Evolutionary conservation across 2,888 invertebrate genomes (phyloP).

Genomic region (Pinctada fucata): DNA sequence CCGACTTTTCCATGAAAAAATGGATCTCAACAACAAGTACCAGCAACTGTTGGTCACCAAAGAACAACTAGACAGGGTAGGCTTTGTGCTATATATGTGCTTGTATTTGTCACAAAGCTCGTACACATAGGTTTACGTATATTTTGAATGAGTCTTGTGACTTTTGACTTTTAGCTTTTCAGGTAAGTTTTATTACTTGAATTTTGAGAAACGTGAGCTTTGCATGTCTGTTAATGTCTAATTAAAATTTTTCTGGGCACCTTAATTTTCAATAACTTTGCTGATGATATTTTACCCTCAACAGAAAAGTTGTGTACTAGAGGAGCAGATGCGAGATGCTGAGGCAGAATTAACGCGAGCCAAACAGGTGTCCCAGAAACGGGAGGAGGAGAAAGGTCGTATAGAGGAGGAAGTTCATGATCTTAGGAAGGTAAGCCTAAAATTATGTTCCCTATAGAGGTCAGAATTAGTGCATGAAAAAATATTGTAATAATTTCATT

Average conservation of each 20-base stretch:
- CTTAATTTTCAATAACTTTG: too few relatives aligned
- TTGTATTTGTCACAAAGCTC: too few relatives aligned
- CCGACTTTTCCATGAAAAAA: slow-evolving; percentile 68
- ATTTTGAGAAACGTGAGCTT: not conserved
- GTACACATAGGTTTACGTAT: too few relatives aligned
- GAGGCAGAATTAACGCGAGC: slow-evolving; percentile 54
- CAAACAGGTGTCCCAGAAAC: slow-evolving; percentile 51
- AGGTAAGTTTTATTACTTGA: too few relatives aligned
- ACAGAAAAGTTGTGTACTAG: slow-evolving; percentile 62
- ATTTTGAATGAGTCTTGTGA: too few relatives aligned
- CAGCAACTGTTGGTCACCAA: slow-evolving; percentile 67
- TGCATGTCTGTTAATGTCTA: too few relatives aligned
- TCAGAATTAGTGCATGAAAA: not conserved
- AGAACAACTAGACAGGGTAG: slow-evolving; percentile 66
- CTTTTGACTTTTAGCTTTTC: too few relatives aligned
- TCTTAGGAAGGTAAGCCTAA: slow-evolving; percentile 60
- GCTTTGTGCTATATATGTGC: not conserved
- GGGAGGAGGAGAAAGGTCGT: slow-evolving; percentile 53
- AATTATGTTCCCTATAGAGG: too few relatives aligned
- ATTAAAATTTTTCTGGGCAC: too few relatives aligned
- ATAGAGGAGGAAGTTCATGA: slow-evolving; percentile 65
- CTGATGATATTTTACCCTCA: too few relatives aligned
- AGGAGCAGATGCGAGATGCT: slow-evolving; percentile 66
- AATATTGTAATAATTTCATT: not conserved
- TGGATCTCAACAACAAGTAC: slow-evolving; percentile 65